Percentiles rank a stretch among this genome's conserved stretches.
Conservation (phyloP, 2,113 vertebrate species). For the Halichoerus grypus region DNA sequence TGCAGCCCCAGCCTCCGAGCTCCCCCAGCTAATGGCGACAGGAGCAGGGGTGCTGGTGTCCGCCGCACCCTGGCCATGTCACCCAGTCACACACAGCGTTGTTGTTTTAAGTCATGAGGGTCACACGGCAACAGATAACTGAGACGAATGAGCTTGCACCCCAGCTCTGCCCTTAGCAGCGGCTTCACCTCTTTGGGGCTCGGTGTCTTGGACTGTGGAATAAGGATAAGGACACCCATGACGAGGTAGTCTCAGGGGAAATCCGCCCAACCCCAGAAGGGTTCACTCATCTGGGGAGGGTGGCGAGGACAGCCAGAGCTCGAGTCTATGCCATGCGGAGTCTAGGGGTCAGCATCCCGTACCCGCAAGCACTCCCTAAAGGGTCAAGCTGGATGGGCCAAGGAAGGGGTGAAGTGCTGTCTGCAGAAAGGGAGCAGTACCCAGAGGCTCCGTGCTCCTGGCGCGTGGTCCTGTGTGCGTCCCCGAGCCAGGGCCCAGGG, state of each 20-base stretch:
- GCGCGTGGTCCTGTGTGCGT: neutral
- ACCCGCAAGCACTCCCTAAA: neutral
- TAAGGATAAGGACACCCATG: neutral
- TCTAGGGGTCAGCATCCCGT: fast-evolving
- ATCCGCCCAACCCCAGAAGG: neutral
- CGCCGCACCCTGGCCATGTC: neutral
- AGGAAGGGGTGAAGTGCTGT: neutral
- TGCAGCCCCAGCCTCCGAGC: neutral
- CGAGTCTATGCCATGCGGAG: fast-evolving
- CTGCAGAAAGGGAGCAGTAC: neutral
- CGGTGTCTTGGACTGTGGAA: neutral
- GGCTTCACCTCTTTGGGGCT: neutral
- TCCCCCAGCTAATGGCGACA: neutral
- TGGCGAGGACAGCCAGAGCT: neutral
- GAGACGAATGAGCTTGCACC: neutral
- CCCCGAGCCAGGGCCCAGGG: neutral
- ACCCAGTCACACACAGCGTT: no score
- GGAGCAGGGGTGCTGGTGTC: neutral
- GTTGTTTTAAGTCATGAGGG: neutral
- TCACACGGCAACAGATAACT: neutral
- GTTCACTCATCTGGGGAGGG: neutral
- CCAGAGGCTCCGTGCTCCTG: neutral
- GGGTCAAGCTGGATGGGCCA: neutral
- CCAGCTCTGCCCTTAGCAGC: neutral
- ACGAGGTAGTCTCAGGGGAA: neutral